Evolutionary conservation across 1,140 invertebrate genomes (phyloP), one percentile per base, ranked within the genome.

Genomic region (Apis dorsata): DNA sequence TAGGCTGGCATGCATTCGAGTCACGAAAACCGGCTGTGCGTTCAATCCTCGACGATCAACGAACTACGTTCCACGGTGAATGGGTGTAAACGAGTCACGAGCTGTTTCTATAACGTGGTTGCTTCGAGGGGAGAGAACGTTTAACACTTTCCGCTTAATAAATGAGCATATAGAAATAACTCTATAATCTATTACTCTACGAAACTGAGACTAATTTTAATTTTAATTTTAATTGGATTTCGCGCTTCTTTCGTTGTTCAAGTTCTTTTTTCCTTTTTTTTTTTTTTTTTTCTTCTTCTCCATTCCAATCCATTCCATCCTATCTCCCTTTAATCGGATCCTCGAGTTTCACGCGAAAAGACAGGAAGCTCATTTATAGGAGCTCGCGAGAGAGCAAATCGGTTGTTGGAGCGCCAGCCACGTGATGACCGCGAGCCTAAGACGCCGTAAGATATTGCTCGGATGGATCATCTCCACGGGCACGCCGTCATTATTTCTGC

Each of bases 401-500:
- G 77, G 12, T 12, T 15, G 53, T 34, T 34, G 53, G 11, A 66
- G 53, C 66, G 85, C 77, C 86, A 81, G 85, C 77, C 86, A 81
- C 82, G 85, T 75, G 85, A 88, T 75, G 86, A 66, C 82, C 86
- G 75, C 86, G 63, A 81, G 83, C 78, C 75, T 44, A 34, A 34
- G 24, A 75, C 75, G 79, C 78, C 85, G 72, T 84, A 84, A 90
- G 90, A 90, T 90, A 91, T 91, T 90, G 83, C 85, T 44, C 75
- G 89, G 88, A 91, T 91, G 88, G 90, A 91, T 91, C 89, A 89
- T 89, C 89, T 86, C 84, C 85, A 66, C 81, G 74, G 84, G 85
- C 82, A 84, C 77, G 84, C 77, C 90, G 89, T 91, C 90, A 91
- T 91, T 91, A 91, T 91, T 91, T 87, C 87, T 76, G 76, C 88